These are phyloP conservation scores for Fragum fragum DNA, from an alignment of 2,888 invertebrate genomes.

Conservation along the genomic window DNA sequence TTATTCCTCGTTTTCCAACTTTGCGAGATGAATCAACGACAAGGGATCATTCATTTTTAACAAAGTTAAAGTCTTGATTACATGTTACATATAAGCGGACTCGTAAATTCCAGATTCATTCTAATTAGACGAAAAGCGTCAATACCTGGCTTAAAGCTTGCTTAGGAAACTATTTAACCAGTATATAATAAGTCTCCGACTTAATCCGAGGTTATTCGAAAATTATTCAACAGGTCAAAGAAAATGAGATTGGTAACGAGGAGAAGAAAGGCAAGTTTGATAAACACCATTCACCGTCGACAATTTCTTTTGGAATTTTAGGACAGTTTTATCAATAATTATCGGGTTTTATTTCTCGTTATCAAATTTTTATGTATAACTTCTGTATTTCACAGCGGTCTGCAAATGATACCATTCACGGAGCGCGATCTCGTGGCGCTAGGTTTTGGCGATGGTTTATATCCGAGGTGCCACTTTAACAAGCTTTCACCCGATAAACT, in stretches of 20 bases:
- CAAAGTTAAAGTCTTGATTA: too few relatives aligned
- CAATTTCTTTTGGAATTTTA: constrained; percentile 43
- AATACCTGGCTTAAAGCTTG: neutral
- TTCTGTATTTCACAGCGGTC: constrained; percentile 46
- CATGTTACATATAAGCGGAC: neutral
- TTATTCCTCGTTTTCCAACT: too few relatives aligned
- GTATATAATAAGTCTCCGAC: constrained; percentile 8
- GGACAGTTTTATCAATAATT: constrained; percentile 44
- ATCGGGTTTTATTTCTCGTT: constrained; percentile 49
- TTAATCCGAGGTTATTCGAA: constrained; percentile 23
- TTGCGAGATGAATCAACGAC: too few relatives aligned
- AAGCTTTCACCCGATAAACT: constrained; percentile 41
- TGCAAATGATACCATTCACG: constrained; percentile 49
- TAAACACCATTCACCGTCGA: constrained; percentile 12
- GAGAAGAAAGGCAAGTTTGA: neutral
- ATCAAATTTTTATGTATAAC: constrained; percentile 44
- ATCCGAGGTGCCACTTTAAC: constrained; percentile 43
- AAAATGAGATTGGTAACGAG: constrained; percentile 24
- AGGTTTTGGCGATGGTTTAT: neutral
- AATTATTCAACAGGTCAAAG: constrained; percentile 32
- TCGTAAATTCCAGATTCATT: neutral
- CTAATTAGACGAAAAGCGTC: neutral
- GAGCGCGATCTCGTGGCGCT: constrained; percentile 14
- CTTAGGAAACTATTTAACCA: constrained; percentile 13
- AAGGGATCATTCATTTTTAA: too few relatives aligned